These are phyloP conservation scores for Nibea coibor DNA, from an alignment of 2,113 vertebrate species.

Conservation along the genomic window DNA sequence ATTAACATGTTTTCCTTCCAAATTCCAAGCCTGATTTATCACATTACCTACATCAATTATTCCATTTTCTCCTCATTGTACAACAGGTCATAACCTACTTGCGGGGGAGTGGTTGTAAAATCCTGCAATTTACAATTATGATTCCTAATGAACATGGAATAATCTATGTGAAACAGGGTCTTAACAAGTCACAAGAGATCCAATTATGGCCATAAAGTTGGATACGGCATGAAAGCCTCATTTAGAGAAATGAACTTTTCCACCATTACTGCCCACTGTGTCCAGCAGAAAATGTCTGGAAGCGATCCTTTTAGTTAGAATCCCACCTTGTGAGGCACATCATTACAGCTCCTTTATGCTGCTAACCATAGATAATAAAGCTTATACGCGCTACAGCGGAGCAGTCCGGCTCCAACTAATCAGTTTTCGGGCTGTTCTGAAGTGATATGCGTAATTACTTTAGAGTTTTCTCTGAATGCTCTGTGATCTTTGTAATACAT, in stretches of 20 bases:
- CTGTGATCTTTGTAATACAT: constrained; percentile 30
- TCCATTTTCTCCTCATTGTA: constrained; percentile 1
- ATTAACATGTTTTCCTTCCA: background rate
- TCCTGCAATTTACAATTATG: constrained; percentile 10
- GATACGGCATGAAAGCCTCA: constrained; percentile 36
- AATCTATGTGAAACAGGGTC: constrained; percentile 23
- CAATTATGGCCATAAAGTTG: constrained; percentile 43
- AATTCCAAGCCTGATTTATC: constrained; percentile 6
- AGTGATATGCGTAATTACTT: constrained; percentile 18
- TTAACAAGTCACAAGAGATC: constrained; percentile 47
- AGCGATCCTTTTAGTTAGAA: background rate
- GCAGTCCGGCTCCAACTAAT: background rate
- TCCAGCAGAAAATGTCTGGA: background rate
- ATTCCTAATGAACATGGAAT: constrained; percentile 28
- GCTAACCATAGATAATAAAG: background rate
- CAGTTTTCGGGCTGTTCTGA: constrained; percentile 38
- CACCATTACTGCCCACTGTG: constrained; percentile 17
- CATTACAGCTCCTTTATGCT: background rate
- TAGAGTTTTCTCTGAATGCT: constrained; percentile 45
- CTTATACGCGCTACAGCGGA: background rate
- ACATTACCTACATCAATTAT: background rate
- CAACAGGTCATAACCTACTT: constrained; percentile 47
- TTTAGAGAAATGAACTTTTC: constrained; percentile 43
- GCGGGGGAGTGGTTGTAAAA: constrained; percentile 2
- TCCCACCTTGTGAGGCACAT: background rate